Evolutionary conservation across 2,888 invertebrate species (phyloP), one percentile per base, ranked within the genome.

Genomic region (Tachina lurida): DNA sequence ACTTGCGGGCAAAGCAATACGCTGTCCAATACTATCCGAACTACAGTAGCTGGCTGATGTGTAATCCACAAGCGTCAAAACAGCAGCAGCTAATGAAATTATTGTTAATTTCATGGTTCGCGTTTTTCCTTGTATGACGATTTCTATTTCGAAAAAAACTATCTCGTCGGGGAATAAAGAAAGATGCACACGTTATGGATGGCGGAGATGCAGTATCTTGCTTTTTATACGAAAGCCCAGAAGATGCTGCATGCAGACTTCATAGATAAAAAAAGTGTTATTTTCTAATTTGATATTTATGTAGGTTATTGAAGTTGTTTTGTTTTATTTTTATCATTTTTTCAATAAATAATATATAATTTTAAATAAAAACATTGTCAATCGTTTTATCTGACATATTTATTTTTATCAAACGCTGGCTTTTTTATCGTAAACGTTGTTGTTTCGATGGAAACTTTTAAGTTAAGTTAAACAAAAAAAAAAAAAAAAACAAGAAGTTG

Each of bases 1-100:
- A 62, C 87, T 87, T 12, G 52, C 76, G 1, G 83, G 81, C 41
- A 87, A 85, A 10, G 83, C 80, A 49, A 88, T 58, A 43, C 88
- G 87, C 47, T 52, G 58, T 3, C 88, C 88, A 52, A 84, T 62
- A 68, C 84, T 81, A 10, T 71, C 49, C 22, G 62, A 15, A 49
- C 67, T 80, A 17, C 88, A 88, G 0, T 82, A 54, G 15, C 74
- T 73, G 1, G 84, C 86, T 12, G n/a, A 19, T 15, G 82, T 47
- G 19, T 74, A 67, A 31, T 70, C 77, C 58, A 79, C 15, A 45
- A 79, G 10, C 12, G 62, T 22, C 39, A 70, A 19, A 12, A 70
- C 3, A 56, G 63, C 43, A 10, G 54, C 22, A 39, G 60, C 43
- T 43, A 85, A 63, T 41, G 68, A 54, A 80, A 86, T 65, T 60